Base-by-base conservation (phyloP, 2,888 invertebrate species). In the Ochropleura plecta region DNA sequence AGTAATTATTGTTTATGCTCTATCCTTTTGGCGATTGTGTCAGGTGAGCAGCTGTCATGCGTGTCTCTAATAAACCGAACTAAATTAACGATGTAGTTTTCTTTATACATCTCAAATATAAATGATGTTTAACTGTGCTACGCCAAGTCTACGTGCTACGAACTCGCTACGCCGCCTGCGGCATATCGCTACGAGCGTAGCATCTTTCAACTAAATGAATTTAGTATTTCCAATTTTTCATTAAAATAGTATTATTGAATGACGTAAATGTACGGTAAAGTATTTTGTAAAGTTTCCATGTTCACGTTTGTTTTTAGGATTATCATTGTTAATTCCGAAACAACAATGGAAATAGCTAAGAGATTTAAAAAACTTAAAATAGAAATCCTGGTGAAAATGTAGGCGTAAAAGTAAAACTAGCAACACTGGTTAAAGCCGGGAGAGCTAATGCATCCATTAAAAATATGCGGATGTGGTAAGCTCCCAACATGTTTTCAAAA, bases 391-490 rank as follows among this genome's bases (percentile, higher is more conserved):
- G 12, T 70, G 14, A 49, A 70, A 82, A 70, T 16, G 55, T 64
- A 70, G 20, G 59, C 62, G 10, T 53, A 40, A 67, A 72, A 55
- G 44, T 66, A 53, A 64, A 57, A 53, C 72, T 70, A 66, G 42
- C 14, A 67, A 62, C 63, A 48, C 5, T 10, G 18, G 16, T n/a
- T 60, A 48, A 81, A 81, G n/a, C 72, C 64, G 9, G 0, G 18
- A 73, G 10, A 40, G 77, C 53, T 81, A 82, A 82, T 82, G 82
- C 70, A 68, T 82, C 77, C 77, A 77, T 77, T 81, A 84, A 70
- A 73, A 70, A 49, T 10, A 67, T 63, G 48, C 18, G 51, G 46
- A 66, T 48, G 9, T 16, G 30, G 40, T 70, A 68, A 70, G 55
- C 60, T 10, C n/a, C 46, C 40, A 84, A 59, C 62, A 60, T 14